A percentile compares a stretch with the other conserved stretches of the same genome.
phyloP scores from a whole-genome alignment of 2,797 vertebrate species.

The Xiphophorus birchmanni region DNA sequence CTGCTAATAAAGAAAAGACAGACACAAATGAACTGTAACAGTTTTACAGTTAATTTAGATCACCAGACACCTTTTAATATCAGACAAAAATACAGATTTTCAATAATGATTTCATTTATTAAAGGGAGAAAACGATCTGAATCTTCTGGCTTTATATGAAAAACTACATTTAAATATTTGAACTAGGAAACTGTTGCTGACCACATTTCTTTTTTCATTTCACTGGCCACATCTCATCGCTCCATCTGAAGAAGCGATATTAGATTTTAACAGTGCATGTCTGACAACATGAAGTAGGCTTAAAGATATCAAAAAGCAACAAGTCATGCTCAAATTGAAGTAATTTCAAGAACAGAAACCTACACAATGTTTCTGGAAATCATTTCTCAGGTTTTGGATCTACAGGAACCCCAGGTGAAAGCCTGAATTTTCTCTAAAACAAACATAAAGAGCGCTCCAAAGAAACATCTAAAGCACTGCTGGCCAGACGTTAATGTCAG shows the following conservation, averaged over 20 bases:
- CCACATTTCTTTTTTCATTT: neutral
- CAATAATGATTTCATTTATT: neutral
- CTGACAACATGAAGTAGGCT: neutral
- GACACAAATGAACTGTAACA: neutral
- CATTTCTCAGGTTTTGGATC: neutral
- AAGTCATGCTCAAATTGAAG: neutral
- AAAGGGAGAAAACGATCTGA: neutral
- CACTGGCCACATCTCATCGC: neutral
- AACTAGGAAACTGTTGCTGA: neutral
- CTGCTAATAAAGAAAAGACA: neutral
- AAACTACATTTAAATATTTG: neutral
- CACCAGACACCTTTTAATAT: neutral
- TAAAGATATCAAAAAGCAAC: neutral
- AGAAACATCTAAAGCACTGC: neutral
- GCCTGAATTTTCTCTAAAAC: neutral
- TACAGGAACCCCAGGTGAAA: neutral
- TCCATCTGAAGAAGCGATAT: neutral
- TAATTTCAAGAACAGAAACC: neutral
- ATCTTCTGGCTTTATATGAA: neutral
- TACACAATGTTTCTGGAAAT: neutral
- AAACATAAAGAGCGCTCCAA: neutral
- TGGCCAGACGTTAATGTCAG: neutral
- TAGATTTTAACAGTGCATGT: neutral
- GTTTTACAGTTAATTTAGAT: neutral
- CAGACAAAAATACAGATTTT: neutral